A percentile compares a stretch with the other conserved stretches of the same genome.
Conservation (phyloP, 2,888 invertebrate genomes). For the Brachycybe producta region DNA sequence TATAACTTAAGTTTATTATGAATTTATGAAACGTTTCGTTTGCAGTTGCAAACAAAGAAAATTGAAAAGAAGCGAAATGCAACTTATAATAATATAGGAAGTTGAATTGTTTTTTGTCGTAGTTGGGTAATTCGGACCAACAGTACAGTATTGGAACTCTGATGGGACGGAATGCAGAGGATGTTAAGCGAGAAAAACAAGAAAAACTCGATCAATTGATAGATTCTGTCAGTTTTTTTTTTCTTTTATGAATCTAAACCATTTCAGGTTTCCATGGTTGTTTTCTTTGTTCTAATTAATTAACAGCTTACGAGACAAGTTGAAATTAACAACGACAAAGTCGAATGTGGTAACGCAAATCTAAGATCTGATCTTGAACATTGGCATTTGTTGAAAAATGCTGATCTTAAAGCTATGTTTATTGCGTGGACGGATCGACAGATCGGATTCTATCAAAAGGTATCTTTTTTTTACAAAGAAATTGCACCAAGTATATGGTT, state of each 20-base stretch:
- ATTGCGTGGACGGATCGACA: constrained; percentile 50
- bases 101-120: too few species aligned
- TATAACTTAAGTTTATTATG: too few species aligned
- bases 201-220: constrained; percentile 30
- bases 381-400: constrained; percentile 51
- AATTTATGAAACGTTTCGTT: too few species aligned
- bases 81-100: too few species aligned
- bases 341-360: constrained; percentile 55
- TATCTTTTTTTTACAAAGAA: constrained; percentile 22
- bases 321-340: constrained; percentile 40
- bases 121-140: too few species aligned
- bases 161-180: constrained; percentile 45
- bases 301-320: constrained; percentile 37
- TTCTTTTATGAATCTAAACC: constrained; percentile 19
- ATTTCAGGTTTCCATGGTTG: constrained; percentile 26
- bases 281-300: constrained; percentile 4
- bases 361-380: constrained; percentile 51
- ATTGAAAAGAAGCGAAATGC: too few species aligned
- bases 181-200: constrained; percentile 42
- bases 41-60: too few species aligned
- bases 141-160: constrained; percentile 36
- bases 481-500: not conserved
- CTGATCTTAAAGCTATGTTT: constrained; percentile 48
- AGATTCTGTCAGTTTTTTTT: constrained; percentile 26
- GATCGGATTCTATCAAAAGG: constrained; percentile 49